These are phyloP conservation scores for Mystacornis crossleyi DNA, from an alignment of 2,113 vertebrate genomes.

Conservation along the genomic window DNA sequence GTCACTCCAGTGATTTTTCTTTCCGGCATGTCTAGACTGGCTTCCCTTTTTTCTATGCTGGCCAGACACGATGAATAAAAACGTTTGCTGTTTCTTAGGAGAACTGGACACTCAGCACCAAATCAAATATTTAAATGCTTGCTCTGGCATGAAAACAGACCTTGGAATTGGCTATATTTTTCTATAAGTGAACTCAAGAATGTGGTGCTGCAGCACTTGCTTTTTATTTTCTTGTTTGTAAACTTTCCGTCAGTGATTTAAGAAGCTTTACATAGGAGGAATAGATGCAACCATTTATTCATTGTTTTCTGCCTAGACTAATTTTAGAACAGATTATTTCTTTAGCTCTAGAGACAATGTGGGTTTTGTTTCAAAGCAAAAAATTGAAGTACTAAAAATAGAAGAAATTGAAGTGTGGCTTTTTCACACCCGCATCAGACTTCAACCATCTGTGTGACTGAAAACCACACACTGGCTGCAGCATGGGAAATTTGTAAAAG, in stretches of 20 bases:
- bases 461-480: slow-evolving; percentile 7
- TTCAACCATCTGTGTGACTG: not conserved
- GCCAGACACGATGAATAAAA: slow-evolving; percentile 21
- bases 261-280: not conserved
- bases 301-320: not conserved
- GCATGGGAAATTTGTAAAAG: not conserved
- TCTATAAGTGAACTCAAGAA: slow-evolving; percentile 1
- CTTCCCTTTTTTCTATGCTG: slow-evolving; percentile 45
- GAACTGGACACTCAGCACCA: slow-evolving; percentile 22
- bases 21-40: slow-evolving; percentile 52
- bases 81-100: slow-evolving; percentile 25
- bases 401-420: not conserved
- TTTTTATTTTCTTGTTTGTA: not conserved
- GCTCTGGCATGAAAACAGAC: slow-evolving; percentile 11
- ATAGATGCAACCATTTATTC: not conserved
- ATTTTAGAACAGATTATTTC: not conserved
- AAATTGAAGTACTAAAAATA: not conserved
- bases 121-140: slow-evolving; percentile 56
- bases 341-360: not conserved
- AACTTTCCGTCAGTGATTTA: not conserved
- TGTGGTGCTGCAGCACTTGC: not conserved
- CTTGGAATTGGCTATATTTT: not conserved
- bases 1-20: slow-evolving; percentile 31
- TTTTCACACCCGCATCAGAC: not conserved
- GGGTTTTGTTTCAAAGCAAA: not conserved